These are phyloP conservation scores for Himalopsyche anomala DNA, from an alignment of 2,888 invertebrate species.

Conservation along the genomic window DNA sequence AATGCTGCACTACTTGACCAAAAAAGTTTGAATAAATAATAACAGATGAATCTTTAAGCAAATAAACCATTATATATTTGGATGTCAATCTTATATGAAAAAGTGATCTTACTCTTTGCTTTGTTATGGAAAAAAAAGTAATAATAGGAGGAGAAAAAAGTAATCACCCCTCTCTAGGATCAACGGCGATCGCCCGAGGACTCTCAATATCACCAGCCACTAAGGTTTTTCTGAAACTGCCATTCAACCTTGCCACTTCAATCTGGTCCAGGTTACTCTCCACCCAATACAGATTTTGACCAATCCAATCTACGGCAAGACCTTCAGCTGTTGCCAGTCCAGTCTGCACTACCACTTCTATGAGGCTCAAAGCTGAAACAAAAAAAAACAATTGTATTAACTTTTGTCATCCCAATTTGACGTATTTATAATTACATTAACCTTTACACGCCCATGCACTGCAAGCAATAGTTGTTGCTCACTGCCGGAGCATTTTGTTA, in stretches of 20 bases:
- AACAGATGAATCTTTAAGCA: not conserved
- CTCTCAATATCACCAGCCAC: constrained; percentile 90
- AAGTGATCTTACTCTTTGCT: not conserved
- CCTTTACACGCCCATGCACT: too few relatives aligned
- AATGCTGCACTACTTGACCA: not conserved
- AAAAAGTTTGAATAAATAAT: not conserved
- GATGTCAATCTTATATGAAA: too few relatives aligned
- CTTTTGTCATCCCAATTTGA: constrained; percentile 68
- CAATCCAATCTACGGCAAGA: constrained; percentile 92
- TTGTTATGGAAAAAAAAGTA: too few relatives aligned
- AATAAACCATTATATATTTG: too few relatives aligned
- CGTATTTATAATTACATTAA: too few relatives aligned
- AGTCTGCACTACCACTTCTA: constrained; percentile 88
- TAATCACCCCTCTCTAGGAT: constrained; percentile 83
- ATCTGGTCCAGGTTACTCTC: constrained; percentile 90
- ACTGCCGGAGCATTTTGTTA: too few relatives aligned
- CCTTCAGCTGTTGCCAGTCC: constrained; percentile 93
- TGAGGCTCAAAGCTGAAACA: constrained; percentile 80
- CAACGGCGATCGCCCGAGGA: constrained; percentile 88
- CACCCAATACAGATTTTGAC: constrained; percentile 91
- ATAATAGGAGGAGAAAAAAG: not conserved
- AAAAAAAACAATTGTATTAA: constrained; percentile 66
- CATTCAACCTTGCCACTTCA: constrained; percentile 86
- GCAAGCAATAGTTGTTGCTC: too few relatives aligned
- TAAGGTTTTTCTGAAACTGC: constrained; percentile 85